Evolutionary conservation across 37 sponge, comb jelly and placozoan genomes (phyloP), one percentile per base, ranked within the genome.

Genomic region (Beroe forskalii): DNA sequence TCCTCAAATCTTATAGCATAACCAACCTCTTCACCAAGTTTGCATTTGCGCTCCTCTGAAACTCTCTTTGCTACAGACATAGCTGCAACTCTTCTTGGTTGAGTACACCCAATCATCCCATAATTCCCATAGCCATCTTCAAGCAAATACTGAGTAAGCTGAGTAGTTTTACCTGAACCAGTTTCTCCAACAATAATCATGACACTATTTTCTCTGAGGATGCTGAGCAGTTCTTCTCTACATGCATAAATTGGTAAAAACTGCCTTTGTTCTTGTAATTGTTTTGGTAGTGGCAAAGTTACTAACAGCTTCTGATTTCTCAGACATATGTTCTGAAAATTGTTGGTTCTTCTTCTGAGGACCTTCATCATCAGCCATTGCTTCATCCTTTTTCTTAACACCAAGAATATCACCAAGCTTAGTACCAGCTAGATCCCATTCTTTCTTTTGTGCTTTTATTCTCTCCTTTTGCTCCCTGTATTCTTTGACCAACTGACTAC

Each of bases 21-120:
- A 32, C 99, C 99, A 8, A 96, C 96, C 44, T 96, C 95, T 24
- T 94, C 95, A 25, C 99, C 99, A 1, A 99, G 92, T 60, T 93
- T 91, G 24, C 92, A 91, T 24, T 90, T 92, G 93, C 95, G 93
- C 69, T 99, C 99, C 32, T 96, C 97, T 32, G 94, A 92, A 27
- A 99, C 99, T 91, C 99, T 90, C 91, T 99, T 99, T 43, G 99
- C 99, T 8, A 99, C 99, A 31, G 97, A 96, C 99, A 99, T 96
- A 30, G 99, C 99, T 30, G 99, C 99, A 64, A 99, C 99, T 67
- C 99, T 63, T n/a, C 99, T 89, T 9, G 99, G 99, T 90, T 99
- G 99, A 0, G 99, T 99, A 89, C 99, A 99, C 9, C 99, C 99
- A n/a, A 99, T 95, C 91, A 96, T 94, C 6, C 99, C 99, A 92